These are phyloP conservation scores for Podabrus alpinus DNA, from an alignment of 2,888 invertebrate genomes.

Conservation along the genomic window DNA sequence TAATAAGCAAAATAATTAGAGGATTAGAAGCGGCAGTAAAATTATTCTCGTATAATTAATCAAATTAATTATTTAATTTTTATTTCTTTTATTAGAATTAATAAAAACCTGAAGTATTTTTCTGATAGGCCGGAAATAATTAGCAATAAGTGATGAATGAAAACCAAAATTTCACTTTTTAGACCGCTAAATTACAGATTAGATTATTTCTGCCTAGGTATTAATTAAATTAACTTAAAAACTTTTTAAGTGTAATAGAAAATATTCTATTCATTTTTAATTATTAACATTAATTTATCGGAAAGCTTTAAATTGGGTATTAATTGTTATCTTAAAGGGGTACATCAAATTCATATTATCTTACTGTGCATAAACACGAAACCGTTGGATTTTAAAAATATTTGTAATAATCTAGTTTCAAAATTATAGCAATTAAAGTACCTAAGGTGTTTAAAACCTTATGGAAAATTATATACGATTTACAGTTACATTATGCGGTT, in stretches of 20 bases:
- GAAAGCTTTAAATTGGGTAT: neutral
- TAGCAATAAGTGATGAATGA: neutral
- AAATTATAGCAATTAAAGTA: neutral
- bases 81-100: too few relatives aligned
- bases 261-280: neutral
- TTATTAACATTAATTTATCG: neutral
- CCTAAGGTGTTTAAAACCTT: neutral
- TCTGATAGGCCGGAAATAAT: neutral
- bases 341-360: neutral
- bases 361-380: neutral
- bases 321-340: neutral
- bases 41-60: too few relatives aligned
- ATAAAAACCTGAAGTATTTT: neutral
- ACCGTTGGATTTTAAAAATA: neutral
- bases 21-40: too few relatives aligned
- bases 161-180: neutral
- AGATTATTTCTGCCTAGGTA: neutral
- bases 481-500: neutral
- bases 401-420: neutral
- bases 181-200: neutral
- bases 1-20: too few relatives aligned
- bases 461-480: neutral
- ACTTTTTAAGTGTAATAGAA: neutral
- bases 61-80: too few relatives aligned
- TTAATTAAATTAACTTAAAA: neutral